Conservation (phyloP, 2,797 vertebrate species). For the Smutsia gigantea region DNA sequence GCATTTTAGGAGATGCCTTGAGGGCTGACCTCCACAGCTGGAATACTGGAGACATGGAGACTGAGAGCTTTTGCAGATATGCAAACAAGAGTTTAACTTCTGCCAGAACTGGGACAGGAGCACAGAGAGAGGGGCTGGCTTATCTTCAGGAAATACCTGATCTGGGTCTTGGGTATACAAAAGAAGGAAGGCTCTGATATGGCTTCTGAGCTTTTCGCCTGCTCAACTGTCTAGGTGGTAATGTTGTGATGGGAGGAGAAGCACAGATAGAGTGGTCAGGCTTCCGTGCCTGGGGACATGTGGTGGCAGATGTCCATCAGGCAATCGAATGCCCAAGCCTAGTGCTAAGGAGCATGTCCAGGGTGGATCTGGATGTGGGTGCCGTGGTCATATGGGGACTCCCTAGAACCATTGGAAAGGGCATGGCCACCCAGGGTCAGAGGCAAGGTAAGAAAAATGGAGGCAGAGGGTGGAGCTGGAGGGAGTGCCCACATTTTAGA, state of each 20-base stretch:
- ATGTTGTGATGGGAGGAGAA: neutral
- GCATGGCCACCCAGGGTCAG: neutral
- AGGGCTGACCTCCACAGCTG: neutral
- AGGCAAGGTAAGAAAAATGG: neutral
- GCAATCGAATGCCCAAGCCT: neutral
- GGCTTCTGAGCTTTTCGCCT: neutral
- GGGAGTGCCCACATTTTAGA: neutral
- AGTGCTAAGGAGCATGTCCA: neutral
- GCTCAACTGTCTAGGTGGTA: neutral
- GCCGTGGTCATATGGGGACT: neutral
- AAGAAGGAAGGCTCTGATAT: neutral
- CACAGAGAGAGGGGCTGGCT: neutral
- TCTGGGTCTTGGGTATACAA: neutral
- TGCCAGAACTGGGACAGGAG: neutral
- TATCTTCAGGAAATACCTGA: too few relatives aligned
- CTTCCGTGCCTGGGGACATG: neutral
- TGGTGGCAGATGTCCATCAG: accelerated
- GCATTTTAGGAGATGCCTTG: neutral
- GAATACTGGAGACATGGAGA: neutral
- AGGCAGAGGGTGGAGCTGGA: neutral
- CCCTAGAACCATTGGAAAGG: neutral
- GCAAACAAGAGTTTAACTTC: neutral
- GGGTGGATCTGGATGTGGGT: neutral
- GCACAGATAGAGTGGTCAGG: neutral
- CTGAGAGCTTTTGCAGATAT: too few relatives aligned